Conservation (phyloP, 2,797 vertebrate species). For the Alfaro cultratus region DNA sequence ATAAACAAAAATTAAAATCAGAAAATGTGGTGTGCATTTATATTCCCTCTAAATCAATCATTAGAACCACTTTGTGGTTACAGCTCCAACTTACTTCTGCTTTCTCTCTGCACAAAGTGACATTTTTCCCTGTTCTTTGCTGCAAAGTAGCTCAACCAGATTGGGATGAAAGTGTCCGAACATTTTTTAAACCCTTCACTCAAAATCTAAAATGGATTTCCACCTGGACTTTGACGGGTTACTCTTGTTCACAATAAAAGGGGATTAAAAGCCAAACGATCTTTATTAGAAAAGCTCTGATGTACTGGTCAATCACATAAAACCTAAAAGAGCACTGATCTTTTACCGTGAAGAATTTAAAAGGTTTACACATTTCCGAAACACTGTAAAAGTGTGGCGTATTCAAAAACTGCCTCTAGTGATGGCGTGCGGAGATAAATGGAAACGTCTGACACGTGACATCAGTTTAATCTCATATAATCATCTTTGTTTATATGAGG, state of each 20-base stretch:
- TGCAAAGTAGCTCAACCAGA: not conserved
- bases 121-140: not conserved
- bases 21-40: not conserved
- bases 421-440: not conserved
- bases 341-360: not conserved
- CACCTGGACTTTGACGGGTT: not conserved
- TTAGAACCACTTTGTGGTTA: not conserved
- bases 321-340: not conserved
- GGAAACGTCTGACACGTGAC: not conserved
- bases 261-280: not conserved
- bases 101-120: not conserved
- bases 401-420: not conserved
- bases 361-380: not conserved
- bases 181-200: not conserved
- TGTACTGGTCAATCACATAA: too few species aligned
- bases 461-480: not conserved
- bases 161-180: not conserved
- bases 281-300: not conserved
- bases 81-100: not conserved
- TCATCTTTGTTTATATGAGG: not conserved
- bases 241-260: not conserved
- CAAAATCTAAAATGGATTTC: not conserved
- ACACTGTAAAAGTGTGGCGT: not conserved
- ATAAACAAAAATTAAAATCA: not conserved
- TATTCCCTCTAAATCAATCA: not conserved